Evolutionary conservation across 1,140 invertebrate genomes (phyloP).

Genomic region (Sesamia nonagrioides): DNA sequence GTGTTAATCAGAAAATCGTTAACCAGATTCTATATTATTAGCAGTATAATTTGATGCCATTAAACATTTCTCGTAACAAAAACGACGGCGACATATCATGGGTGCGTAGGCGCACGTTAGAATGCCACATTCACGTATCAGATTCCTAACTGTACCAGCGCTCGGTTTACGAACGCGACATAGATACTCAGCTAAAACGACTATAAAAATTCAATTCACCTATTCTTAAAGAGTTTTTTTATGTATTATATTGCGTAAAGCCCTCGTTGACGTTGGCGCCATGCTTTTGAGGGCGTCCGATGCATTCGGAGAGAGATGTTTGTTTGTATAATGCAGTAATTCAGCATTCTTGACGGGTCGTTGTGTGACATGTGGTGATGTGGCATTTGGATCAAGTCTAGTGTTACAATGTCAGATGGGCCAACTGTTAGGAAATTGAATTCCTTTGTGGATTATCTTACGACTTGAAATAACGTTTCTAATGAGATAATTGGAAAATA

Average conservation of each 20-base stretch:
- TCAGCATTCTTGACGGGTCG: slow-evolving; percentile 33
- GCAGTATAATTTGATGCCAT: slow-evolving; percentile 53
- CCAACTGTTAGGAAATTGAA: slow-evolving; percentile 33
- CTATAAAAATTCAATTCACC: slow-evolving; percentile 77
- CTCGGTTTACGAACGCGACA: slow-evolving; percentile 67
- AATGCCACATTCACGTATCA: slow-evolving; percentile 64
- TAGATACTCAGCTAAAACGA: slow-evolving; percentile 64
- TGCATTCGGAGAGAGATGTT: slow-evolving; percentile 34
- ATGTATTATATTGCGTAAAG: slow-evolving; percentile 67
- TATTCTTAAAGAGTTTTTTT: slow-evolving; percentile 61
- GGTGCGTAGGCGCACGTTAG: slow-evolving; percentile 63
- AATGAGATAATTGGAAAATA: neutral
- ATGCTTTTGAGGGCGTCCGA: slow-evolving; percentile 45
- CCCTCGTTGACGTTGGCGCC: slow-evolving; percentile 52
- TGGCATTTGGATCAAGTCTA: slow-evolving; percentile 44
- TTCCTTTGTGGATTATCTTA: slow-evolving; percentile 23
- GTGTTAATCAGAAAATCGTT: slow-evolving; percentile 47
- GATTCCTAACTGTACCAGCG: slow-evolving; percentile 79
- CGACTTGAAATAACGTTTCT: neutral
- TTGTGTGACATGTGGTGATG: slow-evolving; percentile 16
- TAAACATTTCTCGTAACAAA: slow-evolving; percentile 62
- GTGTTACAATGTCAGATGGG: slow-evolving; percentile 29
- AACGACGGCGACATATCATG: slow-evolving; percentile 57
- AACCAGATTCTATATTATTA: slow-evolving; percentile 51
- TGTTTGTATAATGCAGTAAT: slow-evolving; percentile 44